phyloP scores from a whole-genome alignment of 2,888 invertebrate genomes.

The Helleia helle region DNA sequence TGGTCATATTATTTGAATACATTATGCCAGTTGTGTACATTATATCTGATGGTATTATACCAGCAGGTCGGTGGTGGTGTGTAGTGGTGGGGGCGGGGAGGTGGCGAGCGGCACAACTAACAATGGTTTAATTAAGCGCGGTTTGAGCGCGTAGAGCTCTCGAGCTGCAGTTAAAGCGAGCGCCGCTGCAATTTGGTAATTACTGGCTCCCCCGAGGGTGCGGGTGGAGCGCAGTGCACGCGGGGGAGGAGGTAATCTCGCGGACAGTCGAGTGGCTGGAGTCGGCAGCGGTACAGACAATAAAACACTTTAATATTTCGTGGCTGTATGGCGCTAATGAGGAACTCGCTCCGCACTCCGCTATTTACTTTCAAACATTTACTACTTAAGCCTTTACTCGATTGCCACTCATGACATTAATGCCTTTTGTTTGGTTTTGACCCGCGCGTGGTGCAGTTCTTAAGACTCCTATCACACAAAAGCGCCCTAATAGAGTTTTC shows the following conservation, averaged over 20 bases:
- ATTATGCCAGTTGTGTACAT: no score
- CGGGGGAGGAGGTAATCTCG: conserved; percentile 23
- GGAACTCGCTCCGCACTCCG: conserved; percentile 21
- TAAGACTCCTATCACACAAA: no score
- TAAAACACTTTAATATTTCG: conserved; percentile 23
- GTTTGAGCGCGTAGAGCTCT: conserved; percentile 32
- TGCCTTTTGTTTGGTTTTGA: conserved; percentile 1
- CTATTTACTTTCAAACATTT: conserved; percentile 20
- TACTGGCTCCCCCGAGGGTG: conserved; percentile 21
- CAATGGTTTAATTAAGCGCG: conserved; percentile 44
- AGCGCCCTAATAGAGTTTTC: no score
- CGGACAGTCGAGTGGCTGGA: conserved; percentile 21
- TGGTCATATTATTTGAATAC: no score
- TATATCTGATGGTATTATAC: conserved; percentile 9
- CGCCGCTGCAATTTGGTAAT: conserved; percentile 39
- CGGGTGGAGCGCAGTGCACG: conserved; percentile 9
- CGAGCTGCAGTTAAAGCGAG: conserved; percentile 30
- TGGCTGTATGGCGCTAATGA: conserved; percentile 22
- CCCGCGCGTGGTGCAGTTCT: no score
- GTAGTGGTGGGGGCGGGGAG: conserved; percentile 6
- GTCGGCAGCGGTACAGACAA: conserved; percentile 24
- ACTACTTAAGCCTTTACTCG: conserved; percentile 17
- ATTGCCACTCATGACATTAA: conserved; percentile 7
- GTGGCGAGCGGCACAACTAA: conserved; percentile 21
- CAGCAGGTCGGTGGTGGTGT: conserved; percentile 11